Evolutionary conservation across 64 coral and sea anemone species (phyloP).

Genomic region (Astreopora myriophthalma): DNA sequence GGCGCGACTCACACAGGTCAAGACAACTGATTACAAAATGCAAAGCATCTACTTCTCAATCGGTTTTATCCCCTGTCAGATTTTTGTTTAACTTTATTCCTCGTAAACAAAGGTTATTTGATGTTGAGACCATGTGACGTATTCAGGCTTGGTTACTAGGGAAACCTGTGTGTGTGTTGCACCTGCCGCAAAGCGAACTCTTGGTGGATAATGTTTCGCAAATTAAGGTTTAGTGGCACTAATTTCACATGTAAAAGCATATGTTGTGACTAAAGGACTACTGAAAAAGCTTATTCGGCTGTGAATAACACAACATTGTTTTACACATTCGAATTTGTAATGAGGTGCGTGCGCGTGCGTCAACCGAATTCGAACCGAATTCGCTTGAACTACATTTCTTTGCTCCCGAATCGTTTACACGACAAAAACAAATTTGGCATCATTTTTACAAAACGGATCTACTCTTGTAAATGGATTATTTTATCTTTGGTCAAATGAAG

Average conservation of each 20-base stretch:
- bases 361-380: not conserved
- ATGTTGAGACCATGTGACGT: conserved; percentile 47
- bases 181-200: conserved; percentile 18
- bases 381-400: no score
- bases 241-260: not conserved
- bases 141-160: conserved; percentile 3
- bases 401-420: no score
- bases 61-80: not conserved
- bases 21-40: not conserved
- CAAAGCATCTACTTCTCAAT: not conserved
- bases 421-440: no score
- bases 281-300: not conserved
- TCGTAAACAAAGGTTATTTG: not conserved
- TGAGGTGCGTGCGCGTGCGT: no score
- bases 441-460: no score
- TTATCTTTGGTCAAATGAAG: not conserved
- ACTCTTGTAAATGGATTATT: not conserved
- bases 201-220: not conserved
- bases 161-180: conserved; percentile 50
- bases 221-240: not conserved
- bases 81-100: not conserved
- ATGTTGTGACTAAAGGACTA: not conserved
- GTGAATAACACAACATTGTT: not conserved
- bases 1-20: not conserved
- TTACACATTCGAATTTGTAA: not conserved